phyloP scores from a whole-genome alignment of 2,888 invertebrate species.

The Campoletis raptor region DNA sequence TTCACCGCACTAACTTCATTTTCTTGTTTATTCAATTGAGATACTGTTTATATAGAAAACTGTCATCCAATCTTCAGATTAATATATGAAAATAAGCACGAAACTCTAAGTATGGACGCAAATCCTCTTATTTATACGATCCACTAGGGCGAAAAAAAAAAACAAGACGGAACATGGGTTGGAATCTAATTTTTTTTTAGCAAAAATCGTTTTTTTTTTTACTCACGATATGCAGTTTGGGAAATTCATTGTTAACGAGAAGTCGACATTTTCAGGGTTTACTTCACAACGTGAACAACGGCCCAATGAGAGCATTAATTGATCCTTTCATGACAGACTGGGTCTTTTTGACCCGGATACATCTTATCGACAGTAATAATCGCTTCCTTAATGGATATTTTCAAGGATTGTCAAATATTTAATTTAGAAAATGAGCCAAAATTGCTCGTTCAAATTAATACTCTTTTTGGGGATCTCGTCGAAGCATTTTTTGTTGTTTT shows the following conservation, averaged over 20 bases:
- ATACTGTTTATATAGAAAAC: background rate
- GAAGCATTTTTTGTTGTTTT: no score
- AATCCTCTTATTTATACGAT: background rate
- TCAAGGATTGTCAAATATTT: no score
- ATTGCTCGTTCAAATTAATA: no score
- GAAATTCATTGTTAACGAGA: background rate
- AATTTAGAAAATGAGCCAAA: no score
- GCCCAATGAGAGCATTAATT: background rate
- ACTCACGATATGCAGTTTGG: background rate
- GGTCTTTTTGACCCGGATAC: no score
- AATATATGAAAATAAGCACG: background rate
- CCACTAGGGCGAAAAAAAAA: background rate
- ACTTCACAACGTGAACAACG: background rate
- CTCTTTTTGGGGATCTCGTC: no score
- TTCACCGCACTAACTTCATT: background rate
- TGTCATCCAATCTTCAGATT: background rate
- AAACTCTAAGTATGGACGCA: background rate
- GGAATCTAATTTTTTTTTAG: background rate
- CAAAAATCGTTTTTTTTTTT: background rate
- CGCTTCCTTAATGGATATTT: no score
- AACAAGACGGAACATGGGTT: background rate
- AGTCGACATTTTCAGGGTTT: background rate
- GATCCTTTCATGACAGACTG: no score
- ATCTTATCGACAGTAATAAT: no score
- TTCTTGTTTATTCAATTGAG: background rate